Conservation (phyloP, 2,113 vertebrate species). For the Muntiacus muntjak region DNA sequence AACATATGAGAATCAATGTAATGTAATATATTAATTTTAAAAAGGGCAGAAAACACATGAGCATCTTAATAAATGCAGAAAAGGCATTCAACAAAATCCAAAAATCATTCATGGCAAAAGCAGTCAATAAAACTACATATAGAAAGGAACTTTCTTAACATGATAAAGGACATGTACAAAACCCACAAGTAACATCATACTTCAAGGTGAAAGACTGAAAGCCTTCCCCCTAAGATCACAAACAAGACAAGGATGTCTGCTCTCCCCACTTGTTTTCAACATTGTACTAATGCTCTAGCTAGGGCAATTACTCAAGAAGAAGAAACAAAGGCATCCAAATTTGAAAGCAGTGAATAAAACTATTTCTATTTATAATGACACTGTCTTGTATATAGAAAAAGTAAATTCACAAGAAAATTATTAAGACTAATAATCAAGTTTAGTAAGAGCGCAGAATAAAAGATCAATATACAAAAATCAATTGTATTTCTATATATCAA, state of each 20-base stretch:
- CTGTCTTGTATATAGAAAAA: background rate
- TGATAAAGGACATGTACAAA: background rate
- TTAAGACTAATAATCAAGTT: background rate
- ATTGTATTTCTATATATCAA: background rate
- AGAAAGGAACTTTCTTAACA: background rate
- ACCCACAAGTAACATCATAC: background rate
- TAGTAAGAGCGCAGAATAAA: background rate
- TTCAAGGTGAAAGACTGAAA: background rate
- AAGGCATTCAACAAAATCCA: background rate
- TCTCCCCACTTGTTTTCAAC: background rate
- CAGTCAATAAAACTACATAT: background rate
- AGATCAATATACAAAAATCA: background rate
- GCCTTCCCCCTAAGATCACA: background rate
- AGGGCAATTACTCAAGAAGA: background rate
- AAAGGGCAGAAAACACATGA: background rate
- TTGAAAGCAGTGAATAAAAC: background rate
- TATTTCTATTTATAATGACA: background rate
- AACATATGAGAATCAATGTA: background rate
- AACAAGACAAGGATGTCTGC: background rate
- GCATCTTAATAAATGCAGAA: background rate
- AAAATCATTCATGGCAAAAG: background rate
- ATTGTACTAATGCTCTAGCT: background rate
- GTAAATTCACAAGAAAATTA: background rate
- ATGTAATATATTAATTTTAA: background rate
- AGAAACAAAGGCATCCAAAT: background rate